A percentile compares a stretch with the other conserved stretches of the same genome.
phyloP scores from a whole-genome alignment of 2,113 vertebrate species.

The Formicarius rufipectus region DNA sequence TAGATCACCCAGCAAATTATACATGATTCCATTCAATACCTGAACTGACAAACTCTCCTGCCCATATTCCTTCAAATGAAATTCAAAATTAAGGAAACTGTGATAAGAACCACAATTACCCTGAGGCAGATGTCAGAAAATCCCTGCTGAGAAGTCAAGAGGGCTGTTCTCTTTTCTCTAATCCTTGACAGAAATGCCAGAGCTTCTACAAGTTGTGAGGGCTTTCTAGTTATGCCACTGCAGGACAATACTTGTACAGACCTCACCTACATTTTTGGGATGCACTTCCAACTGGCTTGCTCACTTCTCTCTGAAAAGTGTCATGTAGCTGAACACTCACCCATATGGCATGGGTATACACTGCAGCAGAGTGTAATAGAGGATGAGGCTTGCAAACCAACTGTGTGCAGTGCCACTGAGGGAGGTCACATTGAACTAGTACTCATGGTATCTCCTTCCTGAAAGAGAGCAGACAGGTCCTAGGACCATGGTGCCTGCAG shows the following conservation, averaged over 20 bases:
- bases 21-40: not conserved
- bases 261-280: not conserved
- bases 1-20: not conserved
- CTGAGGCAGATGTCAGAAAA: not conserved
- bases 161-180: not conserved
- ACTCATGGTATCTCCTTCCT: not conserved
- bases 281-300: not conserved
- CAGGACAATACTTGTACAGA: not conserved
- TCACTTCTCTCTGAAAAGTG: not conserved
- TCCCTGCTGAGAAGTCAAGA: not conserved
- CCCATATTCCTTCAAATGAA: not conserved
- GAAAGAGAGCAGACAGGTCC: not conserved
- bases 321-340: accelerated
- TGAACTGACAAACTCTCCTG: not conserved
- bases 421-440: not conserved
- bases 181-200: not conserved
- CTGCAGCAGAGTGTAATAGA: not conserved
- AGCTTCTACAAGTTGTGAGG: not conserved
- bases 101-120: not conserved
- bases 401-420: not conserved
- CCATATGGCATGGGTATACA: not conserved
- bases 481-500: not conserved
- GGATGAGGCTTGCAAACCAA: not conserved
- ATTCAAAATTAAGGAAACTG: not conserved
- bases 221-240: not conserved